These are phyloP conservation scores for Gastrophysa polygoni DNA, from an alignment of 2,888 invertebrate species.

Conservation along the genomic window DNA sequence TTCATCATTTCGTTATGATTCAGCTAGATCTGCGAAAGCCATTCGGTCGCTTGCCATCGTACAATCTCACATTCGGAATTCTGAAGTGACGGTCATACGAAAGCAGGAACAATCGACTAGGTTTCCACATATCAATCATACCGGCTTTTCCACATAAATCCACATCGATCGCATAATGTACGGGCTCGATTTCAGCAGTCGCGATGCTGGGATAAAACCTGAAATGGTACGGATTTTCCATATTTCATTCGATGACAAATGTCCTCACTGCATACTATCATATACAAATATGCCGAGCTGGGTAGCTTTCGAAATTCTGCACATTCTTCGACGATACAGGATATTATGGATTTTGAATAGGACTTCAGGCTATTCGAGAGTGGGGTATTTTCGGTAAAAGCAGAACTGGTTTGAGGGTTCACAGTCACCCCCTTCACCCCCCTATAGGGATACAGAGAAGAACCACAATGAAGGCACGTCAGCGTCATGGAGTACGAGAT, in stretches of 20 bases:
- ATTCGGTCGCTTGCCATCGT: too few relatives aligned
- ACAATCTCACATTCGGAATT: neutral
- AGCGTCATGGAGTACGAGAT: too few relatives aligned
- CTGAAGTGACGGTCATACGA: neutral
- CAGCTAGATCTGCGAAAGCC: too few relatives aligned
- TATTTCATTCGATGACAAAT: conserved; percentile 27
- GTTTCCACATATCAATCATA: conserved; percentile 10
- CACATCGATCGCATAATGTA: conserved; percentile 11
- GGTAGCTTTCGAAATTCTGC: conserved; percentile 24
- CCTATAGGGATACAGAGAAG: too few relatives aligned
- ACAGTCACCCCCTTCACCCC: too few relatives aligned
- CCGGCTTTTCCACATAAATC: conserved; percentile 5
- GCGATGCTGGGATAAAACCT: conserved; percentile 13
- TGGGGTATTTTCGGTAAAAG: neutral
- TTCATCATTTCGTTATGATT: too few relatives aligned
- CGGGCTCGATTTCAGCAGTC: neutral
- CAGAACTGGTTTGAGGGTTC: neutral
- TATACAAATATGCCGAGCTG: conserved; percentile 28
- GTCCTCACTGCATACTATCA: conserved; percentile 20
- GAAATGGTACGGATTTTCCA: conserved; percentile 20
- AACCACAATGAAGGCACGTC: too few relatives aligned
- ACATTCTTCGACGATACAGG: conserved; percentile 26
- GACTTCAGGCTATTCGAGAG: conserved; percentile 17
- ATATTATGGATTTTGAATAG: conserved; percentile 26
- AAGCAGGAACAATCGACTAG: neutral